A percentile compares a stretch with the other conserved stretches of the same genome.
Evolutionary conservation across 2,888 invertebrate species (phyloP).

Genomic region (Oscheius onirici): DNA sequence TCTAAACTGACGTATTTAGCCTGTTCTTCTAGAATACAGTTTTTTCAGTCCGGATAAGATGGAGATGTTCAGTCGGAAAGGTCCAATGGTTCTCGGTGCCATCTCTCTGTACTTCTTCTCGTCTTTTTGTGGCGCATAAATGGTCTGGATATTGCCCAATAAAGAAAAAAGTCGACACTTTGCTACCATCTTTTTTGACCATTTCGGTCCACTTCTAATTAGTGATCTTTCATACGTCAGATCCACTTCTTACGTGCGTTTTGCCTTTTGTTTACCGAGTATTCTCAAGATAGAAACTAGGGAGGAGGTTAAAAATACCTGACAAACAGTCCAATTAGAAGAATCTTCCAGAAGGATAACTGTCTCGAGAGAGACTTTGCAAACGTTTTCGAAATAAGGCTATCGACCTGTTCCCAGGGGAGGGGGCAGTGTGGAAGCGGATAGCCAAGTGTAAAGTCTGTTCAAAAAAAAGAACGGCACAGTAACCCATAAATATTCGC

Average conservation of each 20-base stretch:
- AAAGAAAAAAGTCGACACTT: not conserved
- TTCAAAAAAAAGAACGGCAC: too few species aligned
- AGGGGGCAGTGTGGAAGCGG: too few species aligned
- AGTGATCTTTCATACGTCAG: not conserved
- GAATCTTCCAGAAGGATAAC: too few species aligned
- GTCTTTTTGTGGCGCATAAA: not conserved
- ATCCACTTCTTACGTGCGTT: not conserved
- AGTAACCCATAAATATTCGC: too few species aligned
- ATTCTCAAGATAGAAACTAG: too few species aligned
- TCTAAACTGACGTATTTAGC: not conserved
- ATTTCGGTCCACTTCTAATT: not conserved
- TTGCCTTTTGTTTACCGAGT: not conserved
- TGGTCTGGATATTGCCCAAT: not conserved
- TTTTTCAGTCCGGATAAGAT: not conserved
- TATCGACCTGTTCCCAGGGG: too few species aligned
- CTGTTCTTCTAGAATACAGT: not conserved
- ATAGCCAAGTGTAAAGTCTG: too few species aligned
- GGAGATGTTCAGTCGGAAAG: not conserved
- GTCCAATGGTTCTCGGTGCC: not conserved
- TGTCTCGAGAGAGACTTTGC: too few species aligned
- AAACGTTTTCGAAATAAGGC: too few species aligned
- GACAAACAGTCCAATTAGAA: too few species aligned
- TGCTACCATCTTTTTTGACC: not conserved
- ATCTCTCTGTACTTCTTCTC: not conserved
- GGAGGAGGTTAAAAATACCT: too few species aligned